Evolutionary conservation across 2,113 vertebrate species (phyloP).

Genomic region (Crotalus viridis): DNA sequence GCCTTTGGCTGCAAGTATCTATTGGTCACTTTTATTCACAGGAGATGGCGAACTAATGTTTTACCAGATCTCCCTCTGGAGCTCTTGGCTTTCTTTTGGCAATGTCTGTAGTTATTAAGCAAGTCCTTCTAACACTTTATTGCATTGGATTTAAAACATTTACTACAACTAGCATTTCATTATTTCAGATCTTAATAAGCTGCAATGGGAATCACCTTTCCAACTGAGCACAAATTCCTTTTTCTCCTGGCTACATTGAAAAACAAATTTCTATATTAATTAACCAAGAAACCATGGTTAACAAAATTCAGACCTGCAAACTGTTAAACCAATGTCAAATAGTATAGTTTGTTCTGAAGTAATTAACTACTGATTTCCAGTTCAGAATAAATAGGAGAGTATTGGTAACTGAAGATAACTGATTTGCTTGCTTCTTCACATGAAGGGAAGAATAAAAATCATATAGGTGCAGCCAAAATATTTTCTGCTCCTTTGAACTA

Average conservation of each 20-base stretch:
- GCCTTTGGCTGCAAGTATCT: slow-evolving; percentile 22
- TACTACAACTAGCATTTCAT: not conserved
- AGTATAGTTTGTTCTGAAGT: not conserved
- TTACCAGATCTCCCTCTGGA: slow-evolving; percentile 10
- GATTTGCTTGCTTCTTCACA: not conserved
- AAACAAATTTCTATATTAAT: not conserved
- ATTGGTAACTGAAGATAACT: not conserved
- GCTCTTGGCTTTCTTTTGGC: slow-evolving; percentile 7
- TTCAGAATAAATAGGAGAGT: not conserved
- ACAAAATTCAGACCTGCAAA: not conserved
- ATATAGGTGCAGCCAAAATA: not conserved
- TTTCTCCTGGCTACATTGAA: not conserved
- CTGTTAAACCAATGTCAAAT: not conserved
- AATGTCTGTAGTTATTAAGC: not conserved
- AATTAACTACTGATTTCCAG: not conserved
- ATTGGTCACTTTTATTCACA: not conserved
- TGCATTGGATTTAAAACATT: not conserved
- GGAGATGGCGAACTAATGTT: not conserved
- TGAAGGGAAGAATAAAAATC: no score
- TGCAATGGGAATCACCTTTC: not conserved
- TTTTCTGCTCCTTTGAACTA: not conserved
- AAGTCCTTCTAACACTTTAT: slow-evolving; percentile 24
- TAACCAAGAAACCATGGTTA: not conserved
- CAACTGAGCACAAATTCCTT: not conserved
- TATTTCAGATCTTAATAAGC: not conserved